Conservation (phyloP, 2,113 vertebrate species). For the Nesoenas mayeri region DNA sequence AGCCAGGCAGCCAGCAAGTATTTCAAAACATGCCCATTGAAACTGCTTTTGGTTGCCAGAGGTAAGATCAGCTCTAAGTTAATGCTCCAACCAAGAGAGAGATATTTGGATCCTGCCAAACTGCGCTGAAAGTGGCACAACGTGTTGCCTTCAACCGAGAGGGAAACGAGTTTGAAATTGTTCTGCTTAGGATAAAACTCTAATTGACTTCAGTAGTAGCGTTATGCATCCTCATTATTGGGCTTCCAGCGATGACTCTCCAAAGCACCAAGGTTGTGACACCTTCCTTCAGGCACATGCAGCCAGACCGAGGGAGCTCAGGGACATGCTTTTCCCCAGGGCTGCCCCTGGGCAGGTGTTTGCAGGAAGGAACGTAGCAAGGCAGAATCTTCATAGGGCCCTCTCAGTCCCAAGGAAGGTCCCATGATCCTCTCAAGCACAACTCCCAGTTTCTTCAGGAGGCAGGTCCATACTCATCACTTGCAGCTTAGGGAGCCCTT, state of each 20-base stretch:
- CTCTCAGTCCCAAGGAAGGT: background rate
- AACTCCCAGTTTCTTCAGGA: background rate
- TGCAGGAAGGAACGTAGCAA: fast-evolving
- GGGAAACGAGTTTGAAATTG: background rate
- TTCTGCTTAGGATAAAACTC: background rate
- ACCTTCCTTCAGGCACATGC: background rate
- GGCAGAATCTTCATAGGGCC: background rate
- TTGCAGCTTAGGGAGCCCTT: background rate
- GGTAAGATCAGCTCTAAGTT: background rate
- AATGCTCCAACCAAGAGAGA: background rate
- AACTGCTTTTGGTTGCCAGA: background rate
- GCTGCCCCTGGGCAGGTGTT: background rate
- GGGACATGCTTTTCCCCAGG: background rate
- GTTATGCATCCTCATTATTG: fast-evolving
- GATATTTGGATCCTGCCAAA: background rate
- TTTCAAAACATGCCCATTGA: background rate
- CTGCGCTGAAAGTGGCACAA: background rate
- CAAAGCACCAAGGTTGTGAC: background rate
- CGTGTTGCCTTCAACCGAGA: fast-evolving
- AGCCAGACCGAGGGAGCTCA: background rate
- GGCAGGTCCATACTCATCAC: background rate
- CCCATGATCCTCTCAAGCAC: fast-evolving
- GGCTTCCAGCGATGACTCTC: background rate
- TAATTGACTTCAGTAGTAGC: background rate
- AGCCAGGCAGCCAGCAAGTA: background rate